phyloP scores from a whole-genome alignment of 2,113 vertebrate species.

The Bufo bufo region DNA sequence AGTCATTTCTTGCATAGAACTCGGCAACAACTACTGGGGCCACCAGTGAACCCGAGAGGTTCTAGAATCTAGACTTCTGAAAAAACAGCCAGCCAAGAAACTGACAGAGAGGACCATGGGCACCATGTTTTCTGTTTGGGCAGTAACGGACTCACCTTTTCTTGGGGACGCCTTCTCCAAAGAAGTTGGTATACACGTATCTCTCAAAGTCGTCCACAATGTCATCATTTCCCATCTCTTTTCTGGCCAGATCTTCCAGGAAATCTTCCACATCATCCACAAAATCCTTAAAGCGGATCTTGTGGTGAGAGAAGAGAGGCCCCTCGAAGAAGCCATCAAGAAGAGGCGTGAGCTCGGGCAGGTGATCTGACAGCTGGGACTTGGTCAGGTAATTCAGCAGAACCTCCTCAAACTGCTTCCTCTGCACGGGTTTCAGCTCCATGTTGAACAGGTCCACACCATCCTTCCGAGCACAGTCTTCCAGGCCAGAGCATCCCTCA shows the following conservation, averaged over 20 bases:
- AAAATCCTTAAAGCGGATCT: slow-evolving; percentile 82
- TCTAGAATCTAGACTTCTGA: too few species aligned
- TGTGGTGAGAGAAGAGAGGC: slow-evolving; percentile 80
- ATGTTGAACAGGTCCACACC: slow-evolving; percentile 66
- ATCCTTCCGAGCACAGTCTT: slow-evolving; percentile 80
- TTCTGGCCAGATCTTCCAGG: slow-evolving; percentile 82
- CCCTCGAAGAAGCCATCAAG: slow-evolving; percentile 75
- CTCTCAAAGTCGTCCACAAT: slow-evolving; percentile 83
- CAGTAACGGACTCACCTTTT: slow-evolving; percentile 61
- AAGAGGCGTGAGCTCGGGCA: slow-evolving; percentile 61
- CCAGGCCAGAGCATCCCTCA: slow-evolving; percentile 71
- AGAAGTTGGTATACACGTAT: slow-evolving; percentile 69
- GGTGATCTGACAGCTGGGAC: slow-evolving; percentile 62
- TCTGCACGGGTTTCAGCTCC: slow-evolving; percentile 72
- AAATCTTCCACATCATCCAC: slow-evolving; percentile 85
- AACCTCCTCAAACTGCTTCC: slow-evolving; percentile 73
- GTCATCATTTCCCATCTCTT: slow-evolving; percentile 70
- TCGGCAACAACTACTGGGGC: too few species aligned
- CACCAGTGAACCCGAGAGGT: too few species aligned
- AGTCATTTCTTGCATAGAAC: too few species aligned
- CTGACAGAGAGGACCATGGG: too few species aligned
- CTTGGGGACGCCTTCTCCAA: slow-evolving; percentile 61
- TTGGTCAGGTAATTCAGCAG: slow-evolving; percentile 76
- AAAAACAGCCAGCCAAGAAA: too few species aligned
- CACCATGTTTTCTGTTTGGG: too few species aligned